These are phyloP conservation scores for Eonycteris spelaea DNA, from an alignment of 2,113 vertebrate species.

Conservation along the genomic window DNA sequence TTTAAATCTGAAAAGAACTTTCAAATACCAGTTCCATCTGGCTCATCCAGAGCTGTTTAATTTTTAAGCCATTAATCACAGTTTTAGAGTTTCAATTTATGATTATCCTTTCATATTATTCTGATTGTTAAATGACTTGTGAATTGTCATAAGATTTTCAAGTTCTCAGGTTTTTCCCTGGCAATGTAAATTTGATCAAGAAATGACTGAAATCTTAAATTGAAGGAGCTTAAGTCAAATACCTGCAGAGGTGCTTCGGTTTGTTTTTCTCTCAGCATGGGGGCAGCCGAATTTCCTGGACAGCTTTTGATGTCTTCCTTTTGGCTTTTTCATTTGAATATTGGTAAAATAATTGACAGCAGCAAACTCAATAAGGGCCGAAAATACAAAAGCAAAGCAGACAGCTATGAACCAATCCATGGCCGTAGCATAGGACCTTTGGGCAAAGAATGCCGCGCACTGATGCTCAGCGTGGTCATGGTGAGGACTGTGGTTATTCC, in stretches of 20 bases:
- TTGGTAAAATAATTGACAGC: slow-evolving; percentile 99
- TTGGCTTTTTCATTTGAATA: slow-evolving; percentile 91
- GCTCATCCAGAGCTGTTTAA: background rate
- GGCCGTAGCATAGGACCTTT: slow-evolving; percentile 98
- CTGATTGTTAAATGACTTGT: background rate
- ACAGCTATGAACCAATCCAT: slow-evolving; percentile 99
- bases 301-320: slow-evolving; percentile 89
- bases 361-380: slow-evolving; percentile 98
- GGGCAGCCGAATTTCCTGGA: slow-evolving; percentile 84
- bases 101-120: background rate
- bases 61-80: background rate
- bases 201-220: background rate
- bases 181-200: background rate
- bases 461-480: slow-evolving; percentile 99
- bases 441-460: slow-evolving; percentile 97
- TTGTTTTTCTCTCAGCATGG: slow-evolving; percentile 84
- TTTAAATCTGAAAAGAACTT: background rate
- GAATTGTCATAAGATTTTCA: background rate
- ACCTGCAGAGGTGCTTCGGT: slow-evolving; percentile 88
- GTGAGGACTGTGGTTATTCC: slow-evolving; percentile 99
- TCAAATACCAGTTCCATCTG: background rate
- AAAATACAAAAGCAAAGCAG: slow-evolving; percentile 99
- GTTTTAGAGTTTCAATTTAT: background rate
- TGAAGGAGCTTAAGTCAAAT: slow-evolving; percentile 52
- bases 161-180: background rate